Evolutionary conservation across 2,797 vertebrate genomes (phyloP), one percentile per base, ranked within the genome.

Genomic region (Calcarius lapponicus): DNA sequence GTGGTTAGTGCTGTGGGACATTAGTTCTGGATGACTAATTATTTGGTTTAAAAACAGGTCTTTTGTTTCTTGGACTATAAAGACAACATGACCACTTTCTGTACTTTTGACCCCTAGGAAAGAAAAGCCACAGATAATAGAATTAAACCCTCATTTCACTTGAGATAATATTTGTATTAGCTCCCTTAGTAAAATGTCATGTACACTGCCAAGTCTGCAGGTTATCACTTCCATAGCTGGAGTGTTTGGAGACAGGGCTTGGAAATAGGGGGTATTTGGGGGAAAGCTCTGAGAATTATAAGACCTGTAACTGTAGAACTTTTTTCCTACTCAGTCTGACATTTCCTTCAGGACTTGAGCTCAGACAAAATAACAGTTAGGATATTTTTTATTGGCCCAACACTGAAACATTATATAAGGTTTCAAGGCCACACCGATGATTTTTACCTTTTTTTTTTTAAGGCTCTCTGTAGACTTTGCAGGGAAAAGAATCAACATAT

Each of bases 71-170:
- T 97, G 97, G 97, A 97, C 98, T 98, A 96, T 87, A 88, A 98
- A 98, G 97, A 98, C 98, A 98, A 98, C 98, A 97, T 98, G 98
- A 98, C 98, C 98, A 97, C 84, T 92, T 94, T 95, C 82, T 97
- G 97, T 96, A 98, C 98, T 98, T 98, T 94, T 98, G 98, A 98
- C 98, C 98, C 95, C 96, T 92, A 90, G 97, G 97, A 97, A 95
- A 97, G 97, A 97, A 98, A 98, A 98, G 98, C 98, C 98, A 97
- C 97, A 97, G 97, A 98, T 99, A 98, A 99, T 98, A 98, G 96
- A 98, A 98, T 99, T 98, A 98, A 98, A 98, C 97, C 98, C 97
- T 97, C 96, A 97, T 97, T 97, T 98, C 98, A 97, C 97, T 98
- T 98, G 97, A 97, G 88, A 97, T 97, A 99, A 98, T 98, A 98